Percentiles rank a stretch among this genome's conserved stretches.
Evolutionary conservation across 2,113 vertebrate species (phyloP).

Genomic region (Climacteris rufus): DNA sequence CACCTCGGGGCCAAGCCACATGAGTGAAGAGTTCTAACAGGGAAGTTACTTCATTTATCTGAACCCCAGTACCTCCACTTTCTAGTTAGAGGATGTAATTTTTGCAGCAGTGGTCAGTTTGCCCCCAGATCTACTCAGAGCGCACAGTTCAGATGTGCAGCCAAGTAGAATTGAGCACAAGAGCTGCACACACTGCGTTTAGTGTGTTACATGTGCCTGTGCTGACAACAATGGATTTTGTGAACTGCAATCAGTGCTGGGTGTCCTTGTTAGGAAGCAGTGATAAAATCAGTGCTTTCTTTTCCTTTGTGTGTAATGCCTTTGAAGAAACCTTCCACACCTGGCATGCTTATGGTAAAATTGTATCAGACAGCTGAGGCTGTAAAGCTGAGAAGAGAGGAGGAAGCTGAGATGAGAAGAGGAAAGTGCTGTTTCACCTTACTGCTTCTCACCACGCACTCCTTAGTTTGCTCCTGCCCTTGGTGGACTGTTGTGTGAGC

Average conservation of each 20-base stretch:
- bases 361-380: neutral
- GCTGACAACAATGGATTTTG: neutral
- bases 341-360: neutral
- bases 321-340: neutral
- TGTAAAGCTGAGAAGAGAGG: neutral
- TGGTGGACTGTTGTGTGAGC: neutral
- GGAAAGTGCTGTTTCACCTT: neutral
- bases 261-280: neutral
- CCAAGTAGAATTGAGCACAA: neutral
- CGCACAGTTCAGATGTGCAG: neutral
- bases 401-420: neutral
- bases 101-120: neutral
- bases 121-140: neutral
- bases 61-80: neutral
- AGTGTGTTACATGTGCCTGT: accelerated
- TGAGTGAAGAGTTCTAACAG: neutral
- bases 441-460: accelerated
- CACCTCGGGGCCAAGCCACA: neutral
- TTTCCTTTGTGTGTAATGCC: neutral
- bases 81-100: neutral
- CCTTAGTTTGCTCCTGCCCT: neutral
- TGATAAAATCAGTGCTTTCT: neutral
- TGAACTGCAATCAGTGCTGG: neutral
- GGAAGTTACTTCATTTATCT: neutral
- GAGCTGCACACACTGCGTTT: neutral